Conservation (phyloP, 2,113 vertebrate genomes). For the Salvelinus alpinus region DNA sequence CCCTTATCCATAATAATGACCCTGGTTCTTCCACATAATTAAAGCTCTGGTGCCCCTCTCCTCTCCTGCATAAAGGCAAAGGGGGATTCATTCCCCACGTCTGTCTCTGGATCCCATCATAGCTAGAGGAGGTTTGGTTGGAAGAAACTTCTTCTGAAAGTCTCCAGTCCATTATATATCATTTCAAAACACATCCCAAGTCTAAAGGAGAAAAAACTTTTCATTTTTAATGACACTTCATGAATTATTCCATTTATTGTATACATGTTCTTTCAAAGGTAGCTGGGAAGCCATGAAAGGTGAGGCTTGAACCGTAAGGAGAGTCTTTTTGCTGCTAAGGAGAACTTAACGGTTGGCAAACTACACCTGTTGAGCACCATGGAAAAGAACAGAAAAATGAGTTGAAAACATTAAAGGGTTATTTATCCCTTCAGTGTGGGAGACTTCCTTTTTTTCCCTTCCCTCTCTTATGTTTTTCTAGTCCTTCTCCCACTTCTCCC, state of each 20-base stretch:
- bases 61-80: slow-evolving; percentile 62
- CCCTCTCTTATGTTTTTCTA: slow-evolving; percentile 38
- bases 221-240: slow-evolving; percentile 99
- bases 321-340: slow-evolving; percentile 72
- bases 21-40: slow-evolving; percentile 69
- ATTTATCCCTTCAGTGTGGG: slow-evolving; percentile 7
- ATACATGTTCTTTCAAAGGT: slow-evolving; percentile 96
- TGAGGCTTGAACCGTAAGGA: slow-evolving; percentile 87
- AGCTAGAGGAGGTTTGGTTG: slow-evolving; percentile 71
- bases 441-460: slow-evolving; percentile 16
- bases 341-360: slow-evolving; percentile 58
- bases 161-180: slow-evolving; percentile 98
- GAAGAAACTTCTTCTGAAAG: slow-evolving; percentile 85
- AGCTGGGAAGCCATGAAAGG: slow-evolving; percentile 90
- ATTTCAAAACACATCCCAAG: slow-evolving; percentile 95
- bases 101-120: slow-evolving; percentile 43
- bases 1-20: slow-evolving; percentile 70
- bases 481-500: neutral
- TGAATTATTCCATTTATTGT: slow-evolving; percentile 99
- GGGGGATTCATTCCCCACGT: slow-evolving; percentile 52
- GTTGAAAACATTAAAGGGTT: slow-evolving; percentile 47
- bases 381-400: slow-evolving; percentile 49
- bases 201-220: slow-evolving; percentile 94
- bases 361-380: slow-evolving; percentile 69
- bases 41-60: slow-evolving; percentile 54